Evolutionary conservation across 2,797 vertebrate genomes (phyloP).

Genomic region (Gobio occitaniae): DNA sequence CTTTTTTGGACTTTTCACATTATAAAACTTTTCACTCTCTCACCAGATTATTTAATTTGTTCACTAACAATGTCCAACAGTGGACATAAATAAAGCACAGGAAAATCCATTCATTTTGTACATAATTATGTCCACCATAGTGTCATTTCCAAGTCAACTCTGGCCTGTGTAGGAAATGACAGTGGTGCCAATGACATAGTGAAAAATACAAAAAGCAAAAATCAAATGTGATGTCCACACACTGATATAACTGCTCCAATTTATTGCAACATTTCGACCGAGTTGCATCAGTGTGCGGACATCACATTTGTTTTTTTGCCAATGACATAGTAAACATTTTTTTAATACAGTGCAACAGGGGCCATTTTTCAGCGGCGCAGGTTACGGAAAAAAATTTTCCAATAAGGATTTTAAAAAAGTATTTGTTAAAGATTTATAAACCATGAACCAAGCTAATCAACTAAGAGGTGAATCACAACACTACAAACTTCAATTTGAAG

Average conservation of each 20-base stretch:
- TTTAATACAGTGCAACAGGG: not conserved
- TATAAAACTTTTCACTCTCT: conserved; percentile 5
- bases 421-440: not conserved
- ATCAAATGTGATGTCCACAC: no score
- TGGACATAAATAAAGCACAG: not conserved
- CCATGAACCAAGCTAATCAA: not conserved
- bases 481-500: not conserved
- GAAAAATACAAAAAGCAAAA: no score
- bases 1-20: not conserved
- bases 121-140: not conserved
- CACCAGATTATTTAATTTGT: not conserved
- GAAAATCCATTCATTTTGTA: not conserved
- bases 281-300: no score
- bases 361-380: no score
- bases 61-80: not conserved
- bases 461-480: not conserved
- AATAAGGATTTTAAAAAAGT: no score
- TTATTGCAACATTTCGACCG: no score
- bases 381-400: not conserved
- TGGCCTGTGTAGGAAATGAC: not conserved
- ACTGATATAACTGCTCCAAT: no score
- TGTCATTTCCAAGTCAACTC: not conserved
- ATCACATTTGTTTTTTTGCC: not conserved
- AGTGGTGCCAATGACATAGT: not conserved
- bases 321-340: not conserved